Base-by-base conservation (phyloP, 2,797 vertebrate species). In the Rhinella marina region DNA sequence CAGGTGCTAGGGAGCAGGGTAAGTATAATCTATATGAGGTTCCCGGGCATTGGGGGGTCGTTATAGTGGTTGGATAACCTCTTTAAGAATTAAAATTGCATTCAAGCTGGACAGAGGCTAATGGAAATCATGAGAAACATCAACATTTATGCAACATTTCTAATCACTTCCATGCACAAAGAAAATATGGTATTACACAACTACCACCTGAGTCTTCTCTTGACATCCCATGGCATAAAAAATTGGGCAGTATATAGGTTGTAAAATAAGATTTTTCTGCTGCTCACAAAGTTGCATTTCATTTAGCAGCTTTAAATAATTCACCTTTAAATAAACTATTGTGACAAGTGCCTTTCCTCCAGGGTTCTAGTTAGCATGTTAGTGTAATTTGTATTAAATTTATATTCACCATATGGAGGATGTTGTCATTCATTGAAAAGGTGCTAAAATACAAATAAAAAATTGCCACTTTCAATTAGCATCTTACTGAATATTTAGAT, bases 381-480 rank as follows among this genome's bases (percentile, higher is more conserved):
- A 78, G 64, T 78, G 61, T 78, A 27, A 59, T 83, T 78, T 70
- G 61, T 79, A 88, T 78, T 70, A 88, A 70, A 84, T 83, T 84
- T 79, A 84, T 59, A 88, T 66, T 78, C 73, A 70, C 86, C 62
- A 70, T 72, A 88, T 84, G 81, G 86, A 84, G 27, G 13, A 56
- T 72, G 19, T 79, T 79, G 72, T 84, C 81, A 88, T 61, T 70
- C 86, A 77, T 61, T 25, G 32, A 77, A 83, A 84, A 83, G 59
- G 81, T 83, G 80, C 80, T 82, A 82, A 87, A 87, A 82, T 77
- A 62, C 32, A 75, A 82, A 64, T 62, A 77, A 29, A 73, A 82
- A 54, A 27, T 64, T 83, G 81, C 27, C 68, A 66, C 16, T 76
- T 85, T 76, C 32, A 64, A 64, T 85, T 77, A 62, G 57, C 32